Evolutionary conservation across 2,113 vertebrate genomes (phyloP).

Genomic region (Pandion haliaetus): DNA sequence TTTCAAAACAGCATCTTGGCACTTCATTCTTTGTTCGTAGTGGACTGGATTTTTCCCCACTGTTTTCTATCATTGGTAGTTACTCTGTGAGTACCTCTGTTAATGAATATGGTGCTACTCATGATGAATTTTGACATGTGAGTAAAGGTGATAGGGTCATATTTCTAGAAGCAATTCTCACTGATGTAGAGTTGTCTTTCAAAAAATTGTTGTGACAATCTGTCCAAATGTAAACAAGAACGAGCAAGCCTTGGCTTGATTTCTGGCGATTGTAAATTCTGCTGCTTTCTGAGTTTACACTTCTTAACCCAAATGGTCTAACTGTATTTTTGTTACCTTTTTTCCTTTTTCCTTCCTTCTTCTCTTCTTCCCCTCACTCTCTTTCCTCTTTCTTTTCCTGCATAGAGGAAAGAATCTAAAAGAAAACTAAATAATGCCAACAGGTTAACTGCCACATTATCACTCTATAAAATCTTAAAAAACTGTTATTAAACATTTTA

Average conservation of each 20-base stretch:
- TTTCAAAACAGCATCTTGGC: slow-evolving; percentile 35
- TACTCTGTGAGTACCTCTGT: background rate
- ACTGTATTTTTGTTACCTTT: background rate
- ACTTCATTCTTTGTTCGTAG: slow-evolving; percentile 19
- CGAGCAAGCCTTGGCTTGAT: background rate
- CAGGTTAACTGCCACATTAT: background rate
- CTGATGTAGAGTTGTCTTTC: background rate
- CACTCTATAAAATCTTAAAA: background rate
- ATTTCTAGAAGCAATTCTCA: background rate
- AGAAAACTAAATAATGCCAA: background rate
- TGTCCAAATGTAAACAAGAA: background rate
- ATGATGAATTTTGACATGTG: background rate
- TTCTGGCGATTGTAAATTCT: background rate
- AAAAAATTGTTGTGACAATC: background rate
- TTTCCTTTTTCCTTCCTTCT: background rate
- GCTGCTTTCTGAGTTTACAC: background rate
- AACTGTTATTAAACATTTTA: background rate
- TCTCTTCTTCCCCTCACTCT: background rate
- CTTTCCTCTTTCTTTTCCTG: background rate
- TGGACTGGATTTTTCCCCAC: background rate
- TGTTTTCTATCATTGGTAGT: background rate
- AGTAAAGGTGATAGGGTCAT: background rate
- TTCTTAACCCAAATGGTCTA: background rate
- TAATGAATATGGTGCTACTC: background rate
- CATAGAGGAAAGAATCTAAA: background rate